phyloP scores from a whole-genome alignment of 2,113 vertebrate genomes.

The Mastomys coucha region DNA sequence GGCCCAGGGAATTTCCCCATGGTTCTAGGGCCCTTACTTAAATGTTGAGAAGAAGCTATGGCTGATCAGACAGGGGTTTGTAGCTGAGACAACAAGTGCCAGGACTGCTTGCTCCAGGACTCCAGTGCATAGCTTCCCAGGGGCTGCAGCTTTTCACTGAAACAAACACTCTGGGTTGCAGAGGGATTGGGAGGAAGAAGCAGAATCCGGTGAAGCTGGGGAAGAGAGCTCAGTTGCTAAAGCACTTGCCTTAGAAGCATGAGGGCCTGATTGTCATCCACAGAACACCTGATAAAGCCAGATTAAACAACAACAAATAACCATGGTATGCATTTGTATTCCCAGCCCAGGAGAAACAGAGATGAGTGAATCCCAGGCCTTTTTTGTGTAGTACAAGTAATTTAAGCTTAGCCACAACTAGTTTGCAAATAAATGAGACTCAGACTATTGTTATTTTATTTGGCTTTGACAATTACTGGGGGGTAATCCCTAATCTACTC shows the following conservation, averaged over 20 bases:
- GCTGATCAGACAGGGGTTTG: background rate
- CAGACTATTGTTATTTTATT: too few species aligned
- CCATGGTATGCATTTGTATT: background rate
- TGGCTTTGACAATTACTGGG: too few species aligned
- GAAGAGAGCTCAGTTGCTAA: background rate
- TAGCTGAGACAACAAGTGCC: background rate
- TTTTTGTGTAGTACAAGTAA: too few species aligned
- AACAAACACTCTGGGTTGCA: rapidly evolving
- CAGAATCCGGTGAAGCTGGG: background rate
- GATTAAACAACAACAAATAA: background rate
- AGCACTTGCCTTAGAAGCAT: background rate
- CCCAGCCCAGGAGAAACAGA: background rate
- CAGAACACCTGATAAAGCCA: background rate
- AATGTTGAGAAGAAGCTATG: background rate
- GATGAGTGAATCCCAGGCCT: background rate
- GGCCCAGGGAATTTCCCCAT: background rate
- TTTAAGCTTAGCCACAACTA: too few species aligned
- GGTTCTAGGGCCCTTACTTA: background rate
- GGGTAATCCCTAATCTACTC: too few species aligned
- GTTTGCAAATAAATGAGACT: too few species aligned
- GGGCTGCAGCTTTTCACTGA: rapidly evolving
- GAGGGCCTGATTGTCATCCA: background rate
- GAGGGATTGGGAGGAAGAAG: background rate
- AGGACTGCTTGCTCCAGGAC: background rate
- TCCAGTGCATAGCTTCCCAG: background rate